Base-by-base conservation (phyloP, 1,140 invertebrate genomes). In the Drosophila repletoides region DNA sequence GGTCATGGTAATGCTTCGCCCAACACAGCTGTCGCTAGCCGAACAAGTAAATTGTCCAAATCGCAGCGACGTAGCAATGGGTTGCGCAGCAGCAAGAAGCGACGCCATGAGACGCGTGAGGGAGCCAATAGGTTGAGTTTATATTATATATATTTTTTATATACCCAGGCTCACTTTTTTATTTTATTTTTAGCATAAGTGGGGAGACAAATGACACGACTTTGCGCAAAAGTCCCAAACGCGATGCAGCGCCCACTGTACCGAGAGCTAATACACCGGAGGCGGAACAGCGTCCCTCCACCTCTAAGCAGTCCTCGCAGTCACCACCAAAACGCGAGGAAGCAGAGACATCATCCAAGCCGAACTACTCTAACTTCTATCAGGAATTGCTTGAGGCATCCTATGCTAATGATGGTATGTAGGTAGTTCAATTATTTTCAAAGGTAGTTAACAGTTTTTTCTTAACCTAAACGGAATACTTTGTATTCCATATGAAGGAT, bases 331-430 rank as follows among this genome's bases (percentile, higher is more conserved):
- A 88, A 15, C 65, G 48, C 5, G 29, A 24, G 6, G 55, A 73
- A 22, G 24, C 43, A 1, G 40, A 67, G 15, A 49, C 86, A 22
- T 41, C 46, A 12, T 34, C 38, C 28, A 76, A 84, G 31, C 41
- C 74, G 24, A 67, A 28, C 29, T 61, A 61, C 34, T 88, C 89
- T 4, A 81, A 55, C 55, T 83, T 90, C 52, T 90, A 90, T 48
- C 88, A 90, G 55, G 89, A 90, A 22, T 43, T 90, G 19, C 69
- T 90, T 1, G 88, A 90, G 26, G 87, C 89, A 19, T 90, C 89
- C 3, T 90, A 90, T 72, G 73, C 81, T n/a, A 75, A 75, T 40
- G 87, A 90, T 46, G 88, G 89, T 90, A 41, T 59, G 49, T 65
- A 4, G 5, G 3, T 5, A 19, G 29, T 12, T 6, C 4, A 0